These are phyloP conservation scores for Oscheius sp. DNA, from an alignment of 2,888 invertebrate genomes.

Conservation along the genomic window DNA sequence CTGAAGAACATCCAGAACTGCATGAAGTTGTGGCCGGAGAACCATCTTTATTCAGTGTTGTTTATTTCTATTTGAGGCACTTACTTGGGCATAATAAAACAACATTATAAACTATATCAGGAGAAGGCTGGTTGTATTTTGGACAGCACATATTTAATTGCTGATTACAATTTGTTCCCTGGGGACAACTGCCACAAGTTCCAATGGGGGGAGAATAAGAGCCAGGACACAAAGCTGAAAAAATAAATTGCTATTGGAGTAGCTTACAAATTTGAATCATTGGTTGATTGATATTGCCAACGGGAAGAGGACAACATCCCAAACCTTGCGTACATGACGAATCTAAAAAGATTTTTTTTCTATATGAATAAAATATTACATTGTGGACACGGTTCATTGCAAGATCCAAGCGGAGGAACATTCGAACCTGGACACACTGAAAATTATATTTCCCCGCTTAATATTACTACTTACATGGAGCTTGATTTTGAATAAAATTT, in stretches of 20 bases:
- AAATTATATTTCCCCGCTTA: background rate
- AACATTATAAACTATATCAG: slow-evolving; percentile 50
- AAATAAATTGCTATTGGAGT: background rate
- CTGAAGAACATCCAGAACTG: slow-evolving; percentile 46
- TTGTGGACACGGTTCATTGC: slow-evolving; percentile 52
- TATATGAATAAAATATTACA: slow-evolving; percentile 30
- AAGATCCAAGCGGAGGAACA: slow-evolving; percentile 55
- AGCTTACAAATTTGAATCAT: slow-evolving; percentile 47
- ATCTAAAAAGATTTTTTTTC: slow-evolving; percentile 38
- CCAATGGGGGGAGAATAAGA: slow-evolving; percentile 54
- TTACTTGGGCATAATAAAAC: slow-evolving; percentile 54
- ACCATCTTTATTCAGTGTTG: slow-evolving; percentile 37
- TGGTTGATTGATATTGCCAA: slow-evolving; percentile 39
- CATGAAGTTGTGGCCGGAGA: slow-evolving; percentile 51
- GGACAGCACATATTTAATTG: slow-evolving; percentile 53
- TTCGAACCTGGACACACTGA: slow-evolving; percentile 56
- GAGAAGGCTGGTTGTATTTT: slow-evolving; percentile 39
- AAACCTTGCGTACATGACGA: slow-evolving; percentile 57
- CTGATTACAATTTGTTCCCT: slow-evolving; percentile 44
- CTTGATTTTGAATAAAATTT: slow-evolving; percentile 50
- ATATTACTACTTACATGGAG: slow-evolving; percentile 36
- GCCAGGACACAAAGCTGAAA: slow-evolving; percentile 55
- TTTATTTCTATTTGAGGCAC: background rate
- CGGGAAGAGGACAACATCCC: slow-evolving; percentile 56
- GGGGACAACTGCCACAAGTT: slow-evolving; percentile 45